phyloP scores from a whole-genome alignment of 2,797 vertebrate genomes.

The Amazonetta brasiliensis region DNA sequence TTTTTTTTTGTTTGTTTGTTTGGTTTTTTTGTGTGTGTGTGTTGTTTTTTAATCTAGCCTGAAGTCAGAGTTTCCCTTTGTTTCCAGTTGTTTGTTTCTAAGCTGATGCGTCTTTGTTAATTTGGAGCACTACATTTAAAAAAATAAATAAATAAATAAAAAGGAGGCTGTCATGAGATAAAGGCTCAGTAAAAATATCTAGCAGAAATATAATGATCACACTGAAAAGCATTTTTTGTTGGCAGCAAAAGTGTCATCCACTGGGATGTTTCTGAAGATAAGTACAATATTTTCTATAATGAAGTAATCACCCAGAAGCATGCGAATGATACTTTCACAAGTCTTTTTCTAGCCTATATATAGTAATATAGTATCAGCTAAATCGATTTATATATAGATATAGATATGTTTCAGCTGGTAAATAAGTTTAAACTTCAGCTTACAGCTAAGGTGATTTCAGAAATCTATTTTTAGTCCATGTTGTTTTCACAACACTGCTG shows the following conservation, averaged over 20 bases:
- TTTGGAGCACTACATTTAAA: background rate
- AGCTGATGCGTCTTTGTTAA: background rate
- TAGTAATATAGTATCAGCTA: background rate
- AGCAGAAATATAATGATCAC: background rate
- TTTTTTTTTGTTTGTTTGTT: too few species aligned
- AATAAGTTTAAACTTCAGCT: background rate
- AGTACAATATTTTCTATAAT: background rate
- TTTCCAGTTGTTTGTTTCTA: background rate
- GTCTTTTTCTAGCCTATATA: background rate
- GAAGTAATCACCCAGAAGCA: background rate
- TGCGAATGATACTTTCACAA: background rate
- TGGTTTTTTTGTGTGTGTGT: background rate
- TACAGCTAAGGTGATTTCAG: background rate
- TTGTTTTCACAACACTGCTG: background rate
- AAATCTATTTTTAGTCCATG: background rate
- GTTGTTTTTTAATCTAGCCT: background rate
- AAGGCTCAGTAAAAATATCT: background rate
- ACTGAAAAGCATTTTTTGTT: background rate
- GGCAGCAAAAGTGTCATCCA: background rate
- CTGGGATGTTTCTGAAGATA: background rate
- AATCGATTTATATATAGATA: too few species aligned
- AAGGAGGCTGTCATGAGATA: background rate
- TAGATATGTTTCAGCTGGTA: too few species aligned
- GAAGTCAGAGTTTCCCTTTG: background rate
- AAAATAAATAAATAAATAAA: accelerated